Percentiles rank a stretch among this genome's conserved stretches.
These are phyloP conservation scores for Lacerta agilis DNA, from an alignment of 2,797 vertebrate genomes.

Conservation along the genomic window DNA sequence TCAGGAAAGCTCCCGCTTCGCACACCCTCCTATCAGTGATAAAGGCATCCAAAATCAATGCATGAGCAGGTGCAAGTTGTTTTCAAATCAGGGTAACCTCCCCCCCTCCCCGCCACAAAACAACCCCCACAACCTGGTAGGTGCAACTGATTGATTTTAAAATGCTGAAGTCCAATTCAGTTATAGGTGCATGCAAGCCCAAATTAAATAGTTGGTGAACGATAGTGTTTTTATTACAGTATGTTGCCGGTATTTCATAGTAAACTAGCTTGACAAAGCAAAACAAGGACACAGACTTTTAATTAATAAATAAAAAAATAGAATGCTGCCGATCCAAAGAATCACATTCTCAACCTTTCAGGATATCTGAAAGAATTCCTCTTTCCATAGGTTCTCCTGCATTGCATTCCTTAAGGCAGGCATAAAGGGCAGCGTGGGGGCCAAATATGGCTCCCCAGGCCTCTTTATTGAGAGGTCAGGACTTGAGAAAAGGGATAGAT, in stretches of 20 bases:
- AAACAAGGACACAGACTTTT: no score
- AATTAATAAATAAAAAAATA: no score
- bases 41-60: not conserved
- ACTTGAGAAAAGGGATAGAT: no score
- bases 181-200: not conserved
- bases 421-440: no score
- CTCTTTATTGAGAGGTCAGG: no score
- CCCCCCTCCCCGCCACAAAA: no score
- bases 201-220: not conserved
- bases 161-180: not conserved
- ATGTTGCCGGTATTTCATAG: not conserved
- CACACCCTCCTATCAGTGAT: not conserved
- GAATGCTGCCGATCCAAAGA: no score
- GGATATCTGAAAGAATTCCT: no score
- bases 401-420: no score
- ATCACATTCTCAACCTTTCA: no score
- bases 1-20: not conserved
- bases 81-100: not conserved
- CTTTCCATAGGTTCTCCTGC: no score
- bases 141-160: not conserved
- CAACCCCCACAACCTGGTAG: not conserved
- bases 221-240: not conserved
- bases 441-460: no score
- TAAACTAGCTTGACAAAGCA: not conserved
- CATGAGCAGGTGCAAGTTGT: not conserved